Conservation (phyloP, 2,888 invertebrate genomes). For the Acrobasis repandana region DNA sequence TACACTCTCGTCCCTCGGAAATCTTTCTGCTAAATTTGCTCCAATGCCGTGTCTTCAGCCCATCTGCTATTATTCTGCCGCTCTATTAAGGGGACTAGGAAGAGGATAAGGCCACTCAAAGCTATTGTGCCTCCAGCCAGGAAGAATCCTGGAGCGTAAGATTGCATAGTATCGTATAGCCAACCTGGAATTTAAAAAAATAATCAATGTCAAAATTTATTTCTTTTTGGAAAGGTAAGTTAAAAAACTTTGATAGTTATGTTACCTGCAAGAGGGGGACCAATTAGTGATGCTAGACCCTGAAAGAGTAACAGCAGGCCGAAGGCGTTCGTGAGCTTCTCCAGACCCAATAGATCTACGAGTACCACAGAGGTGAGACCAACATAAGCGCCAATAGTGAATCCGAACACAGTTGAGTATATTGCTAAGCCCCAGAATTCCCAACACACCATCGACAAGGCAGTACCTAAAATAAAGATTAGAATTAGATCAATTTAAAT, state of each 20-base stretch:
- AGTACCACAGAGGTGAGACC: conserved; percentile 98
- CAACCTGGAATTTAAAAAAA: conserved; percentile 84
- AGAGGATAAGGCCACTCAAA: conserved; percentile 93
- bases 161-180: conserved; percentile 89
- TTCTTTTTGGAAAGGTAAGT: too few relatives aligned
- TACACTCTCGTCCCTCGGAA: conserved; percentile 40
- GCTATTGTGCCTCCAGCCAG: conserved; percentile 94
- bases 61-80: conserved; percentile 54
- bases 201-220: not conserved
- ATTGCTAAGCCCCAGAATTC: conserved; percentile 88
- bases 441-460: conserved; percentile 88
- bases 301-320: conserved; percentile 96
- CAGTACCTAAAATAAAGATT: conserved; percentile 85
- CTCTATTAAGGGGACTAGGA: conserved; percentile 89
- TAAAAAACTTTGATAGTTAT: too few relatives aligned
- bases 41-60: conserved; percentile 57
- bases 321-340: conserved; percentile 97
- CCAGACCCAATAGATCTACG: conserved; percentile 96
- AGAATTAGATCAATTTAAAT: conserved; percentile 2
- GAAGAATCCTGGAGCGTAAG: conserved; percentile 94
- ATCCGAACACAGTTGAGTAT: conserved; percentile 92
- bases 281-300: conserved; percentile 95
- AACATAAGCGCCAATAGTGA: conserved; percentile 97
- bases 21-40: conserved; percentile 72
- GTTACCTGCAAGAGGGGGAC: conserved; percentile 94